Base-by-base conservation (phyloP, 2,888 invertebrate genomes). In the Periphyllus acericola region DNA sequence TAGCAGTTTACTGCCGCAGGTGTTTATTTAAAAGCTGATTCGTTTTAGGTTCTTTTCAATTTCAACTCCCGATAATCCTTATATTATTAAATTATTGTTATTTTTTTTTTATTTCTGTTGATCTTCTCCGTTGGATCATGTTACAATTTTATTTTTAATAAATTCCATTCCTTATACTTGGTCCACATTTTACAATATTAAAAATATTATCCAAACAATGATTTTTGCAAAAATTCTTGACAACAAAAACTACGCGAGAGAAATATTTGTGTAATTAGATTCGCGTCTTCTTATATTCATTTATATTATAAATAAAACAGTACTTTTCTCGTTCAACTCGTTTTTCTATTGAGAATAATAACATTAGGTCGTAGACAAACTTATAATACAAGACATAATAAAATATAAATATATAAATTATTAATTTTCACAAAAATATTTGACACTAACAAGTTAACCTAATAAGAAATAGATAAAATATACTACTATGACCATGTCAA, bases 121-220 rank as follows among this genome's bases (percentile, higher is more conserved):
- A n/a, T 32, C 3, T 25, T 34, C 25, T 60, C 6, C 32, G 34
- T 36, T 80, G 25, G 25, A n/a, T 80, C 17, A 36, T 80, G 36
- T 66, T 68, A 81, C n/a, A 80, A 66, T 66, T n/a, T 60, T 66
- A n/a, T 8, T 80, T 80, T n/a, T 8, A 66, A 36, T 9, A 36
- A 66, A 80, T 36, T n/a, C 14, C 19, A 66, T 66, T 66, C n/a
- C 36, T 52, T 66, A 32, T 66, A n/a, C 14, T 25, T 66, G n/a
- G 40, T 29, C 66, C 40, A 40, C 29, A 81, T 68, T 40, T 68
- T 68, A 46, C 40, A 32, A 78, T 21, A 78, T 79, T 79, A 79
- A 66, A 81, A 34, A 46, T 14, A 46, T 40, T 71, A 68, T 81
- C 81, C 29, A n/a, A 80, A 66, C n/a, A 72, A 72, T 55, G n/a